Evolutionary conservation across 2,113 vertebrate genomes (phyloP), one percentile per base, ranked within the genome.

Genomic region (Polypterus bichir): DNA sequence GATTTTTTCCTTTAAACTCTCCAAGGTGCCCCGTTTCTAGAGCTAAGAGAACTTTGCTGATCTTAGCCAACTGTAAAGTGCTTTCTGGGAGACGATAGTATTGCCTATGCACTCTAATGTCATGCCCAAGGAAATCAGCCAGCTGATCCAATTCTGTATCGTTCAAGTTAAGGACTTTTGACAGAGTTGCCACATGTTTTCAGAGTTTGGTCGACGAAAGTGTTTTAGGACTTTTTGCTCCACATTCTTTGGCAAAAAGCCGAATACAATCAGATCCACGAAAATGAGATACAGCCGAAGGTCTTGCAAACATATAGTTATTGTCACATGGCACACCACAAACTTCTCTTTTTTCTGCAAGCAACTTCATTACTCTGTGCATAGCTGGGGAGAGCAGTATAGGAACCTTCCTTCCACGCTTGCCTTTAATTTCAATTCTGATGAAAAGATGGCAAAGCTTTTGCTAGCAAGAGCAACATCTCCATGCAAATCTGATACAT

Each of bases 201-300:
- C 3, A 1, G 4, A 52, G 51, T 52, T 4, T 52, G 7, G 51
- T 52, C 10, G 51, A 52, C 3, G 51, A 52, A 3, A 52, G 51
- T 3, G 51, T 52, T 7, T 7, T 10, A 52, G 51, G 51, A 52
- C 10, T 52, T 52, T 52, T 52, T 7, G 3, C 3, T 4, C 51
- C 51, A 52, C 51, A 52, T 10, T 4, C 51, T 3, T 4, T 52
- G 51, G 51, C 51, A 52, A 3, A 52, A 7, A 8, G 51, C 7
- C 51, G 51, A 10, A 52, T 52, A 10, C 3, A 52, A 52, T 10
- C 74, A 9, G 71, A 70, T 44, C 2, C 68, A 9, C 61, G 7
- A 62, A 64, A 69, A 44, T 72, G 70, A 49, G 70, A 54, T 60
- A 59, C 57, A 52, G 65, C 51, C 44, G 49, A 56, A 59, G 68